A percentile compares a stretch with the other conserved stretches of the same genome.
Conservation (phyloP, 2,888 invertebrate genomes). For the Rhynchonema sp. region DNA sequence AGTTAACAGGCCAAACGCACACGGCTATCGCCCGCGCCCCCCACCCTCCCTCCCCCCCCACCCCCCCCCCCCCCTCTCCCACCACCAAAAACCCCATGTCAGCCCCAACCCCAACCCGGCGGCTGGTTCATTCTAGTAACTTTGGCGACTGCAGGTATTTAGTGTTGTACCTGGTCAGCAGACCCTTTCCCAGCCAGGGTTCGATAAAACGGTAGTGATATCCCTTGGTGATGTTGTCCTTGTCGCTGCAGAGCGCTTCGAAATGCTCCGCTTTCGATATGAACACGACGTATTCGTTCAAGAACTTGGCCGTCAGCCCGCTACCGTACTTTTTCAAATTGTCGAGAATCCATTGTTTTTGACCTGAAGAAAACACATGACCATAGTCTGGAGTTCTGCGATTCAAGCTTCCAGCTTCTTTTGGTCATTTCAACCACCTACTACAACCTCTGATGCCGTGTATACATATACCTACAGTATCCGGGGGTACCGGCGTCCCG, state of each 20-base stretch:
- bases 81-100: too few relatives aligned
- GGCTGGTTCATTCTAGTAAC: too few relatives aligned
- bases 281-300: neutral
- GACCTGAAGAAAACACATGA: neutral
- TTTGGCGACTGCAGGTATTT: too few relatives aligned
- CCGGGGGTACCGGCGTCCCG: neutral
- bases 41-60: too few relatives aligned
- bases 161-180: neutral
- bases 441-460: too few relatives aligned
- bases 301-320: neutral
- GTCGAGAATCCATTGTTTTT: neutral
- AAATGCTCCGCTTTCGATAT: neutral
- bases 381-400: too few relatives aligned
- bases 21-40: too few relatives aligned
- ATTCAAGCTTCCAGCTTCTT: too few relatives aligned
- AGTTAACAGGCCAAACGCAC: too few relatives aligned
- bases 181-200: neutral
- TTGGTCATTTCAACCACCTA: neutral
- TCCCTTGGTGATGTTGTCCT: neutral
- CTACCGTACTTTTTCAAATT: neutral
- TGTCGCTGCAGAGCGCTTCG: neutral
- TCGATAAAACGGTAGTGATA: neutral
- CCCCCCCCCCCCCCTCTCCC: too few relatives aligned
- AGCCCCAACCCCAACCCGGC: too few relatives aligned
- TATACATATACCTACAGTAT: neutral